Evolutionary conservation across 1,140 invertebrate genomes (phyloP).

Genomic region (Camponotus vicinus): DNA sequence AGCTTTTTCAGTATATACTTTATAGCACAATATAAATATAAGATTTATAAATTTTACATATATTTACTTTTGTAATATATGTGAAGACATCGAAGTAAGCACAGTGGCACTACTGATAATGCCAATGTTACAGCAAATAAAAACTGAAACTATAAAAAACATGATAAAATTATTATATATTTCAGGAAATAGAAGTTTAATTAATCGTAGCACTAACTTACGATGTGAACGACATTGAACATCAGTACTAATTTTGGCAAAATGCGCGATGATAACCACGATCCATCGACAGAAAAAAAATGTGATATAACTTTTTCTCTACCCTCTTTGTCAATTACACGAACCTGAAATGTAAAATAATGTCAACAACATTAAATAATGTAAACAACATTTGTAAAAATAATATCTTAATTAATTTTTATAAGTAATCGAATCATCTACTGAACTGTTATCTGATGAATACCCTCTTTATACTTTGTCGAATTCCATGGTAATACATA

Average conservation of each 20-base stretch:
- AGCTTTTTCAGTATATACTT: neutral
- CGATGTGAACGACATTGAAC: constrained; percentile 90
- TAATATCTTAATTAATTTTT: constrained; percentile 1
- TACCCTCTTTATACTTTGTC: constrained; percentile 87
- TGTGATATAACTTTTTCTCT: constrained; percentile 88
- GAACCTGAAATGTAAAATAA: constrained; percentile 84
- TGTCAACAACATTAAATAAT: neutral
- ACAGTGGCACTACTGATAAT: constrained; percentile 89
- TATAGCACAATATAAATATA: constrained; percentile 20
- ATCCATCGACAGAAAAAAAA: constrained; percentile 92
- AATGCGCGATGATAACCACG: constrained; percentile 89
- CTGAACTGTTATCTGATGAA: constrained; percentile 91
- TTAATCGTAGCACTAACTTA: constrained; percentile 85
- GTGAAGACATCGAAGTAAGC: constrained; percentile 87
- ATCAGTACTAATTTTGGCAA: constrained; percentile 91
- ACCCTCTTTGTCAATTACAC: constrained; percentile 88
- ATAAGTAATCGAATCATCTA: constrained; percentile 34
- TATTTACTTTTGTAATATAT: constrained; percentile 86
- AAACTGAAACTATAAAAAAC: constrained; percentile 89
- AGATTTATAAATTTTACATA: constrained; percentile 64
- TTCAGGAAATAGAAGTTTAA: constrained; percentile 12
- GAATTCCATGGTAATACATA: constrained; percentile 92
- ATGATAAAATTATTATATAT: constrained; percentile 17
- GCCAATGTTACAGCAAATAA: constrained; percentile 89
- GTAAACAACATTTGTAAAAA: neutral